A percentile compares a stretch with the other conserved stretches of the same genome.
Conservation (phyloP, 2,797 vertebrate genomes). For the Sebastes steindachneri region DNA sequence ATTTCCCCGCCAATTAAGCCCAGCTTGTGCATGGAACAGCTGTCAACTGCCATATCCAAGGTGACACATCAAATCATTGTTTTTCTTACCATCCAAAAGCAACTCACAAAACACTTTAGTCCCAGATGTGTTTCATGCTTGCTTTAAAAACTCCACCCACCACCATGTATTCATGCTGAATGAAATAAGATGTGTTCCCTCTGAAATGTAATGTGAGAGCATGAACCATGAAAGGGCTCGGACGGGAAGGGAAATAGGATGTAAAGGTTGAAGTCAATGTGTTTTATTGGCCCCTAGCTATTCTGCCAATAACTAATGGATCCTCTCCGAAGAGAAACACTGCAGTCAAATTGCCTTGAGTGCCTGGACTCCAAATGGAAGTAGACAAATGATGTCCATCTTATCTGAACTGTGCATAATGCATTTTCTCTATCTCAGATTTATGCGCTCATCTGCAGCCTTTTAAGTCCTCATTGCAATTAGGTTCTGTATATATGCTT, state of each 20-base stretch:
- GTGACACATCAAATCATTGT: slow-evolving; percentile 78
- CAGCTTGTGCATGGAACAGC: slow-evolving; percentile 75
- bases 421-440: slow-evolving; percentile 64
- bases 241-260: slow-evolving; percentile 54
- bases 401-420: slow-evolving; percentile 68
- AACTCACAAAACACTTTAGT: slow-evolving; percentile 38
- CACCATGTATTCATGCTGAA: neutral
- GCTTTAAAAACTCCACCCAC: slow-evolving; percentile 15
- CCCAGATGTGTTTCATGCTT: slow-evolving; percentile 48
- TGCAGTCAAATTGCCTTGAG: slow-evolving; percentile 70
- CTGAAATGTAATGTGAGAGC: slow-evolving; percentile 37
- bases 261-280: slow-evolving; percentile 61
- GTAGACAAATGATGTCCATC: slow-evolving; percentile 72
- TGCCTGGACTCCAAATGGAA: slow-evolving; percentile 72
- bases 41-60: slow-evolving; percentile 80
- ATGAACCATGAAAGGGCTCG: slow-evolving; percentile 35
- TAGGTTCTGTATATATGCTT: slow-evolving; percentile 48
- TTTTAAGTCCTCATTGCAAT: slow-evolving; percentile 74
- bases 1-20: slow-evolving; percentile 82
- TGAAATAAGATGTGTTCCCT: slow-evolving; percentile 21
- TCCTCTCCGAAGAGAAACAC: slow-evolving; percentile 66
- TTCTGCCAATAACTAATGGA: slow-evolving; percentile 72
- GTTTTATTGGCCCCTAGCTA: slow-evolving; percentile 64
- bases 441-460: slow-evolving; percentile 65
- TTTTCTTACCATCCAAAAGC: slow-evolving; percentile 36